Conservation (phyloP, 2,797 vertebrate species). For the Orientallactaga sibirica region DNA sequence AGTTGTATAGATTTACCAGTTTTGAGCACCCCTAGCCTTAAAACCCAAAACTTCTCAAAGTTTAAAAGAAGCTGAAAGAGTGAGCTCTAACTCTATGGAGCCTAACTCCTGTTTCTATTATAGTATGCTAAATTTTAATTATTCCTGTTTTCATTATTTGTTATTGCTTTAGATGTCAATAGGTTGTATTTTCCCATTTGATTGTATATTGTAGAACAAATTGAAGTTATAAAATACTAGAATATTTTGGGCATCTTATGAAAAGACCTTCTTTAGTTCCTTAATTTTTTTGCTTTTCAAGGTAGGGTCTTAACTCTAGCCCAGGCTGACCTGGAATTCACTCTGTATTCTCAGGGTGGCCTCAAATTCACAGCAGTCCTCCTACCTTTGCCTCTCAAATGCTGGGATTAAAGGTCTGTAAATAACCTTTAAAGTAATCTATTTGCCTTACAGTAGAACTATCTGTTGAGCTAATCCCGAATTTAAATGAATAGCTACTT, state of each 20-base stretch:
- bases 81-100: background rate
- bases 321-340: too few species aligned
- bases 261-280: background rate
- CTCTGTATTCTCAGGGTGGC: too few species aligned
- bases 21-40: background rate
- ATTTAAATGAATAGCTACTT: too few species aligned
- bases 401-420: too few species aligned
- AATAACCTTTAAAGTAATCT: too few species aligned
- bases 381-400: too few species aligned
- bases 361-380: too few species aligned
- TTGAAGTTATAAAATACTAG: conserved; percentile 54
- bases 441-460: too few species aligned
- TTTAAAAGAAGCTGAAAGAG: conserved; percentile 11
- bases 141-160: background rate
- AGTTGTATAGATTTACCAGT: background rate
- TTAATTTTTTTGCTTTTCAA: conserved; percentile 29
- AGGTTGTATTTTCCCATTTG: background rate
- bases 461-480: too few species aligned
- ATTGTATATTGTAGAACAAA: conserved; percentile 9
- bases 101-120: background rate
- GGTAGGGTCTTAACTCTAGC: too few species aligned
- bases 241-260: background rate
- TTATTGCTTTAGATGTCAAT: conserved; percentile 17
- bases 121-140: background rate
- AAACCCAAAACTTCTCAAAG: background rate